phyloP scores from a whole-genome alignment of 2,888 invertebrate species.

The Corythucha ciliata region DNA sequence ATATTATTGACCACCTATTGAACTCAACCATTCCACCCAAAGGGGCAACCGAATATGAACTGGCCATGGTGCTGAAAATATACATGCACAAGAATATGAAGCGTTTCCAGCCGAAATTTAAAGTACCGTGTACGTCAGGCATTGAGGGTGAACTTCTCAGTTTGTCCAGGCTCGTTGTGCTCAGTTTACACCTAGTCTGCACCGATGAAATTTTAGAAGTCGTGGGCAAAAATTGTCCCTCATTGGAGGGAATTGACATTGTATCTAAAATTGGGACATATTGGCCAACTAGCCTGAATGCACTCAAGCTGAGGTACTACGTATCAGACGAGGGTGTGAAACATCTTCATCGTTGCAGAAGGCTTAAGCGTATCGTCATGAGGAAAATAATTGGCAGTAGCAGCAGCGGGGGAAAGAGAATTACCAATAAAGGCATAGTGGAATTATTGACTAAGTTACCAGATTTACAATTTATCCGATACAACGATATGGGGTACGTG shows the following conservation, averaged over 20 bases:
- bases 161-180: slow-evolving; percentile 15
- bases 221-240: slow-evolving; percentile 20
- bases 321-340: slow-evolving; percentile 19
- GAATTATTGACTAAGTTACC: slow-evolving; percentile 15
- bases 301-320: slow-evolving; percentile 21
- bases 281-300: slow-evolving; percentile 13
- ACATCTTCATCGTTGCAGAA: slow-evolving; percentile 13
- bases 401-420: slow-evolving; percentile 21
- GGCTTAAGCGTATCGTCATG: slow-evolving; percentile 20
- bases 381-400: slow-evolving; percentile 22
- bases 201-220: slow-evolving; percentile 22
- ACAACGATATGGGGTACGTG: slow-evolving; percentile 25
- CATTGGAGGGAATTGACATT: slow-evolving; percentile 19
- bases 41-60: slow-evolving; percentile 2
- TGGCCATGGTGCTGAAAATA: slow-evolving; percentile 15
- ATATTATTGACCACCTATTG: slow-evolving; percentile 1
- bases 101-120: slow-evolving; percentile 18
- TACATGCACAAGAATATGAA: slow-evolving; percentile 17
- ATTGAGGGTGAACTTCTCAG: slow-evolving; percentile 6
- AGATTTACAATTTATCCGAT: slow-evolving; percentile 19
- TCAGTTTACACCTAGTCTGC: slow-evolving; percentile 21
- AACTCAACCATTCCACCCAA: background rate
- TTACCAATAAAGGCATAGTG: slow-evolving; percentile 21
- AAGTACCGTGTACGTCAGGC: background rate
- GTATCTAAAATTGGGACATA: slow-evolving; percentile 21